phyloP scores from a whole-genome alignment of 2,113 vertebrate species.

The Polyodon spathula region DNA sequence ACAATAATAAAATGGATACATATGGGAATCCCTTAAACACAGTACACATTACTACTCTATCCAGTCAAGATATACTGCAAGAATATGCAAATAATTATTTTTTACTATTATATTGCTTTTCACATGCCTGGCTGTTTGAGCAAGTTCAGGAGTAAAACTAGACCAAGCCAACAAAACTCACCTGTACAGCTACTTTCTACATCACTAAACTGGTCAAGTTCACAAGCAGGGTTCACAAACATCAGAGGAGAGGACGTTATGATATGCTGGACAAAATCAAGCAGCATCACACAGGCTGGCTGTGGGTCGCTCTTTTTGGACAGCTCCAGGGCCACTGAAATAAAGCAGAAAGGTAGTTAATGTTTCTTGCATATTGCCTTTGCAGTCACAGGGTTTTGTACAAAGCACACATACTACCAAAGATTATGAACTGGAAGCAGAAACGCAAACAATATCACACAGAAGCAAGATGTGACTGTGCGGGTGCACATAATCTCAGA shows the following conservation, averaged over 20 bases:
- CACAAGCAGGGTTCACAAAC: constrained; percentile 77
- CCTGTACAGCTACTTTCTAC: constrained; percentile 63
- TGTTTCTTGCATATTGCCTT: neutral
- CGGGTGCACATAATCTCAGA: too few species aligned
- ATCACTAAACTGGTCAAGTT: constrained; percentile 55
- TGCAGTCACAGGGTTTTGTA: too few species aligned
- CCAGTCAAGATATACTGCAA: too few species aligned
- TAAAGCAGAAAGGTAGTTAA: neutral
- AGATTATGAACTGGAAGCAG: too few species aligned
- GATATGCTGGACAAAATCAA: constrained; percentile 93
- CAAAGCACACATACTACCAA: too few species aligned
- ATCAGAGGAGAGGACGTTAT: constrained; percentile 92
- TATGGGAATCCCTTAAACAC: too few species aligned
- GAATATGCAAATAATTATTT: too few species aligned
- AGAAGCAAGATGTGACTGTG: too few species aligned
- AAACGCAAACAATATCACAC: too few species aligned
- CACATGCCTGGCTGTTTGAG: too few species aligned
- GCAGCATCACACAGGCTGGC: constrained; percentile 89
- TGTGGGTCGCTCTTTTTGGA: constrained; percentile 82
- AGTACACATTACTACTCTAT: too few species aligned
- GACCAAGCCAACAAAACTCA: constrained; percentile 38
- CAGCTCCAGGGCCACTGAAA: constrained; percentile 80
- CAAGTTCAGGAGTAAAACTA: too few species aligned
- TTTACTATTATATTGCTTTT: neutral
- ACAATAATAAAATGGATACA: constrained; percentile 6